Evolutionary conservation across 2,888 invertebrate species (phyloP), one percentile per base, ranked within the genome.

Genomic region (Drosophila meridiana): DNA sequence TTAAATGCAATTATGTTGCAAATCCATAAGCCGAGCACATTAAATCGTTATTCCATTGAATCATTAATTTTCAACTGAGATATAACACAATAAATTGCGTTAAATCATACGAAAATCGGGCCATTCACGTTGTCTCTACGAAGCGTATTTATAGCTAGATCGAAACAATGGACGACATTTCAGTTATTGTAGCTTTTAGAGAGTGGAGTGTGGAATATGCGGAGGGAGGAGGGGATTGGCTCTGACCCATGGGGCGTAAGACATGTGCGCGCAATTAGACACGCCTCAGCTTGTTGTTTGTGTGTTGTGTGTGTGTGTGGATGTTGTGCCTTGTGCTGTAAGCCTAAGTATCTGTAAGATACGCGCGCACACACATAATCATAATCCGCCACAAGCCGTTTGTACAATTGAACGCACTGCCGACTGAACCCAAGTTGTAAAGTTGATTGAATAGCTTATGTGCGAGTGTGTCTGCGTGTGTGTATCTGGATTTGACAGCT

Each of bases 351-450:
- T 62, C 80, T 80, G 48, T 73, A 76, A 85, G 87, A 85, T 85
- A 87, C 78, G 82, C 83, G 68, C 57, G 36, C 47, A 38, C 57
- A 73, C 76, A 82, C 76, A 82, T 74, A 87, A 81, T 87, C 85
- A 87, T 87, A 87, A 87, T 88, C 87, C 87, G 82, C 82, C 84
- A 84, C 87, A 87, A 88, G 77, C 80, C 82, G 86, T 88, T 86
- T 83, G 80, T 88, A 86, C 83, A 88, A 88, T 87, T 88, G 83
- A 83, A 83, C 76, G 78, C 80, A 87, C 73, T 82, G 85, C 76
- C 76, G 85, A 42, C 80, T 76, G 76, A 48, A 45, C 60, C 60
- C 76, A 68, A 83, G 82, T 78, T 82, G 80, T 78, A 75, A 86
- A 85, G 83, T 85, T 85, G 85, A 85, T 85, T 87, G 85, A 85